phyloP scores from a whole-genome alignment of 2,797 vertebrate genomes.

The Botia kubotai region DNA sequence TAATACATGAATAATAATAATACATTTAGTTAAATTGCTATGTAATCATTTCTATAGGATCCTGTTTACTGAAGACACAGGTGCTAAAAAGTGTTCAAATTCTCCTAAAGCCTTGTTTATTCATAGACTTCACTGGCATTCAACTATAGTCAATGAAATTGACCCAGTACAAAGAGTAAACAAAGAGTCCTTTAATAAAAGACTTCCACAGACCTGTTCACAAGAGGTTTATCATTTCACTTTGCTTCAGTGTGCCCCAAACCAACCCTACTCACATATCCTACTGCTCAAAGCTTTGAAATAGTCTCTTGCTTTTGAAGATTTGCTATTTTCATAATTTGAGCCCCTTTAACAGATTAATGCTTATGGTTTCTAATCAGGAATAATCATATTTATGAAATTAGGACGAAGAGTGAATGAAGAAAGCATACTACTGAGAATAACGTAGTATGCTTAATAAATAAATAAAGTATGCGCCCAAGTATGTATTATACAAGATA shows the following conservation, averaged over 20 bases:
- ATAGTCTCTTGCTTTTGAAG: neutral
- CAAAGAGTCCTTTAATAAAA: conserved; percentile 78
- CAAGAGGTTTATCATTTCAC: conserved; percentile 73
- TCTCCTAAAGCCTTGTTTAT: neutral
- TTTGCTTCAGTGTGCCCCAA: conserved; percentile 36
- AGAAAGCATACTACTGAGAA: too few relatives aligned
- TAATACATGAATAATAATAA: neutral
- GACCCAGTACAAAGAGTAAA: conserved; percentile 76
- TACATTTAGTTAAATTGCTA: neutral
- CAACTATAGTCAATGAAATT: conserved; percentile 74
- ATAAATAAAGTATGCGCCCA: neutral
- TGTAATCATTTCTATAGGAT: neutral
- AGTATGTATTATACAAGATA: neutral
- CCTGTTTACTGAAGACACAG: neutral
- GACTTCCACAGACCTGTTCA: conserved; percentile 60
- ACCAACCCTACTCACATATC: neutral
- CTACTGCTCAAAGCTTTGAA: neutral
- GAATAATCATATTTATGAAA: neutral
- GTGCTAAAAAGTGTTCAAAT: neutral
- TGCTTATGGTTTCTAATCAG: neutral
- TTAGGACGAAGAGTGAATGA: neutral
- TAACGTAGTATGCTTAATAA: neutral
- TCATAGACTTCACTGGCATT: conserved; percentile 62
- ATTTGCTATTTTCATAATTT: neutral
- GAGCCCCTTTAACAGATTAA: neutral